A percentile compares a stretch with the other conserved stretches of the same genome.
phyloP scores from a whole-genome alignment of 1,140 invertebrate genomes.

The Pseudachorutes palmiensis region DNA sequence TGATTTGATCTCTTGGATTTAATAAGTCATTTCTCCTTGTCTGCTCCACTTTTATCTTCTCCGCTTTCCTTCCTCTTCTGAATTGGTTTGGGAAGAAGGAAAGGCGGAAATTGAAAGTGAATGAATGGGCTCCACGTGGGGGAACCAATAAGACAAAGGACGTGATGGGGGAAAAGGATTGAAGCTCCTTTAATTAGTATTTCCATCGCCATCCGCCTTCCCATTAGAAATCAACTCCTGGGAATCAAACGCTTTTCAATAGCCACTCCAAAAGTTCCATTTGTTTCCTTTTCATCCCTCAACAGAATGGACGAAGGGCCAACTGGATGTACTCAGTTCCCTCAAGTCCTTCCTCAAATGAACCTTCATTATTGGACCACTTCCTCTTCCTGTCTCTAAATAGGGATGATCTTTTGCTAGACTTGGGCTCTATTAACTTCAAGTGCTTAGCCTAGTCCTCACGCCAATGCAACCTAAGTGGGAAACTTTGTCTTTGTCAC shows the following conservation, averaged over 20 bases:
- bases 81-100: constrained; percentile 1
- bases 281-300: too few relatives aligned
- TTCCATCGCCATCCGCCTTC: not conserved
- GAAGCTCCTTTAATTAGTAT: not conserved
- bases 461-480: too few relatives aligned
- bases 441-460: too few relatives aligned
- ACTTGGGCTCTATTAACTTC: too few relatives aligned
- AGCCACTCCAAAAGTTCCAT: too few relatives aligned
- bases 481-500: not conserved
- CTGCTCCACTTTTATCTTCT: not conserved
- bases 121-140: constrained; percentile 14
- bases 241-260: too few relatives aligned
- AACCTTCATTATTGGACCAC: too few relatives aligned
- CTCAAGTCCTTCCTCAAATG: too few relatives aligned
- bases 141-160: constrained; percentile 20
- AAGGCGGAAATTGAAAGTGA: constrained; percentile 18
- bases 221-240: too few relatives aligned
- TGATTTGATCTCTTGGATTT: not conserved
- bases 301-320: too few relatives aligned
- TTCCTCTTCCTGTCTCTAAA: too few relatives aligned
- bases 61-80: not conserved
- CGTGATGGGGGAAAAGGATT: not conserved
- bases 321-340: too few relatives aligned
- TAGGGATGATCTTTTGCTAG: not conserved
- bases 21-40: constrained; percentile 5